Evolutionary conservation across 2,888 invertebrate species (phyloP).

Genomic region (Aplocera efformata): DNA sequence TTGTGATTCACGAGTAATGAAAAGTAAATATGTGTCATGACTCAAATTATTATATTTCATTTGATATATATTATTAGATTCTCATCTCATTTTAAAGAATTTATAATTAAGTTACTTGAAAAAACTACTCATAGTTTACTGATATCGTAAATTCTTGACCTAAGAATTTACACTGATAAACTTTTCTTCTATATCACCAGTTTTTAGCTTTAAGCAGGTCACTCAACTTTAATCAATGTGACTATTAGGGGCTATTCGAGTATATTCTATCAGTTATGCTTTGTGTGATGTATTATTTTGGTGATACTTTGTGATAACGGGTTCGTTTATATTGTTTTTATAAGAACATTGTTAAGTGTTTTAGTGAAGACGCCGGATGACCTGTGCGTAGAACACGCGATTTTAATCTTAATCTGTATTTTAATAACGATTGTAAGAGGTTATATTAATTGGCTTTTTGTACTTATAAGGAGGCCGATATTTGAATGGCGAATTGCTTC

Average conservation of each 20-base stretch:
- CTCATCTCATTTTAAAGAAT: too few relatives aligned
- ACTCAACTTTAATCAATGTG: conserved; percentile 9
- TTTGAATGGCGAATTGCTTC: conserved; percentile 14
- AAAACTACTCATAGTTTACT: too few relatives aligned
- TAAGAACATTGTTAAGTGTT: conserved; percentile 49
- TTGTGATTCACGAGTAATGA: too few relatives aligned
- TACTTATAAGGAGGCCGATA: conserved; percentile 57
- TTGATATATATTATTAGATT: too few relatives aligned
- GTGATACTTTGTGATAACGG: conserved; percentile 69
- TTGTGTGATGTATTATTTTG: conserved; percentile 30
- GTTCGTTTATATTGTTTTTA: conserved; percentile 43
- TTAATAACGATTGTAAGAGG: conserved; percentile 44
- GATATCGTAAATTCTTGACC: too few relatives aligned
- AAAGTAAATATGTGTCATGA: too few relatives aligned
- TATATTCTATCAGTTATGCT: conserved; percentile 24
- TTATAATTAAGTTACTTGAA: too few relatives aligned
- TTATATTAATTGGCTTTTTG: conserved; percentile 64
- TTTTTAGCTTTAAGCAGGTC: conserved; percentile 8
- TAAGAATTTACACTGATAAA: too few relatives aligned
- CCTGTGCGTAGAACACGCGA: conserved; percentile 76
- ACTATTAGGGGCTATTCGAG: conserved; percentile 24
- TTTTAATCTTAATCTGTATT: conserved; percentile 42
- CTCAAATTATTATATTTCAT: too few relatives aligned
- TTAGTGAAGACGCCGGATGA: conserved; percentile 50
- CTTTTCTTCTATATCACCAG: background rate